A percentile compares a stretch with the other conserved stretches of the same genome.
Conservation (phyloP, 2,888 invertebrate genomes). For the Phlogophora meticulosa region DNA sequence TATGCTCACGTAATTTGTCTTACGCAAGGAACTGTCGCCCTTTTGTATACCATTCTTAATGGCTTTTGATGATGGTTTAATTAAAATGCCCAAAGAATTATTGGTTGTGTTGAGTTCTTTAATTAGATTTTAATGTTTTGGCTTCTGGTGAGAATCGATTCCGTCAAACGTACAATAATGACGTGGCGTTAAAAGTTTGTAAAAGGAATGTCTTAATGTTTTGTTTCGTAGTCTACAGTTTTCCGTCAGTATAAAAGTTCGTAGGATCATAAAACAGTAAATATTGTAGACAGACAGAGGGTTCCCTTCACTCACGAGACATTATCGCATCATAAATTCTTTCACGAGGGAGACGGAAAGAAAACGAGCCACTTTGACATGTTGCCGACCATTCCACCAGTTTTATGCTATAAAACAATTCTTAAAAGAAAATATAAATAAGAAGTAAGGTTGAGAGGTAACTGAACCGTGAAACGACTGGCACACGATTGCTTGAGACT, state of each 20-base stretch:
- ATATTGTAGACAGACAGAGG: slow-evolving; percentile 41
- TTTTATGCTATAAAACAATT: slow-evolving; percentile 34
- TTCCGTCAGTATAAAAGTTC: slow-evolving; percentile 23
- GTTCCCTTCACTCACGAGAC: slow-evolving; percentile 34
- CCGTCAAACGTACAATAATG: neutral
- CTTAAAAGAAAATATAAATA: slow-evolving; percentile 27
- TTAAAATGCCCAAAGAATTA: slow-evolving; percentile 38
- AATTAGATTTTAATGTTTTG: slow-evolving; percentile 38
- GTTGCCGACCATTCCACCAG: slow-evolving; percentile 16
- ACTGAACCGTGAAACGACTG: slow-evolving; percentile 42
- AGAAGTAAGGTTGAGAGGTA: slow-evolving; percentile 16
- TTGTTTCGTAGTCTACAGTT: neutral
- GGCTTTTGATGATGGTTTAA: slow-evolving; percentile 44
- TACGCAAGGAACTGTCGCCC: slow-evolving; percentile 56
- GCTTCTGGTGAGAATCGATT: neutral
- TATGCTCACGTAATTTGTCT: slow-evolving; percentile 71
- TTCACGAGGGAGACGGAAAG: slow-evolving; percentile 35
- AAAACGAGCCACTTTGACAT: slow-evolving; percentile 50
- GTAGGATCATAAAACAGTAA: slow-evolving; percentile 43
- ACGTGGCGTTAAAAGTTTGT: neutral
- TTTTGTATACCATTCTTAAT: slow-evolving; percentile 43
- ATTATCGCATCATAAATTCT: slow-evolving; percentile 58
- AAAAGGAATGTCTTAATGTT: neutral
- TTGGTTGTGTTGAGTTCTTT: slow-evolving; percentile 14
- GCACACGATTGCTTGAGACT: slow-evolving; percentile 54